Conservation (phyloP, 1,140 invertebrate genomes). For the Xylocopa sonorina region DNA sequence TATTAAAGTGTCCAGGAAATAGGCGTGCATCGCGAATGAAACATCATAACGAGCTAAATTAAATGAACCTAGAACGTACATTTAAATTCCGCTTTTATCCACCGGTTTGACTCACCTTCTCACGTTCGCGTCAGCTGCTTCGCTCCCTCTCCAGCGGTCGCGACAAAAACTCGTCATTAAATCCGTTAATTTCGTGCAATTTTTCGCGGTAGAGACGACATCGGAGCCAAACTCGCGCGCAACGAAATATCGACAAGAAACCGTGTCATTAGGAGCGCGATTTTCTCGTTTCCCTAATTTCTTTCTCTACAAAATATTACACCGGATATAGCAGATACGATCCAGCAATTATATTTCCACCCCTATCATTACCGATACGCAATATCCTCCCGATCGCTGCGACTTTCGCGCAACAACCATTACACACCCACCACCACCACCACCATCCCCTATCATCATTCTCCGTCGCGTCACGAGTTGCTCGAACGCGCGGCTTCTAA, state of each 20-base stretch:
- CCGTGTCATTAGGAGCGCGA: too few relatives aligned
- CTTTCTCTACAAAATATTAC: too few relatives aligned
- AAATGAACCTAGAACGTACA: not conserved
- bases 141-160: too few relatives aligned
- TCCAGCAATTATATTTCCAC: not conserved
- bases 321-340: not conserved
- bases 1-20: not conserved
- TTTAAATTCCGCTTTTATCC: not conserved
- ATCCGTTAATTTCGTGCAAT: not conserved
- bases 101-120: too few relatives aligned
- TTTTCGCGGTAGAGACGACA: not conserved
- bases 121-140: not conserved
- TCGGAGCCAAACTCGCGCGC: too few relatives aligned
- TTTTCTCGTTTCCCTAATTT: not conserved
- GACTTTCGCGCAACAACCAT: constrained; percentile 3
- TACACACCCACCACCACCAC: too few relatives aligned
- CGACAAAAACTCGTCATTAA: not conserved
- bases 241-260: too few relatives aligned
- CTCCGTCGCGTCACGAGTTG: not conserved
- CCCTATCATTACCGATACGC: not conserved
- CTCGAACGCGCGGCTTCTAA: constrained; percentile 2
- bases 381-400: not conserved
- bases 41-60: constrained; percentile 11
- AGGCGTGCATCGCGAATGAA: not conserved
- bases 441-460: not conserved